phyloP scores from a whole-genome alignment of 2,113 vertebrate species.

The Rhinolophus sinicus region DNA sequence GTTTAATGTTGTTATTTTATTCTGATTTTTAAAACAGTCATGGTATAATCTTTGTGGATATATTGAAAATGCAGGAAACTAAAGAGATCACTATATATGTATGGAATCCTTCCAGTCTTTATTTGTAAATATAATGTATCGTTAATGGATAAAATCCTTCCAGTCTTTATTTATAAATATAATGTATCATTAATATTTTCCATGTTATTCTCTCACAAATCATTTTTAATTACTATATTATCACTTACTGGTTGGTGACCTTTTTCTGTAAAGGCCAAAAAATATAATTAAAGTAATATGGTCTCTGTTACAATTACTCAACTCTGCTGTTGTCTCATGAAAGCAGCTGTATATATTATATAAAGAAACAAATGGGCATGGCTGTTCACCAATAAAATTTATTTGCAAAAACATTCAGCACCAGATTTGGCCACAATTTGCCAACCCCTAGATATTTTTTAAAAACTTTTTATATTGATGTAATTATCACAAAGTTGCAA shows the following conservation, averaged over 20 bases:
- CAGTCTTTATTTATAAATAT: neutral
- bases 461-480: constrained; percentile 3
- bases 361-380: neutral
- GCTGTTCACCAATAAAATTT: neutral
- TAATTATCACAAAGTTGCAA: neutral
- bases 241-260: neutral
- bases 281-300: neutral
- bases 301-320: neutral
- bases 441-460: neutral
- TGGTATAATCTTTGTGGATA: constrained; percentile 19
- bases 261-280: neutral
- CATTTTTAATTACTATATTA: constrained; percentile 2
- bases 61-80: constrained; percentile 37
- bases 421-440: neutral
- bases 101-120: neutral
- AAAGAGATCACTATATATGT: neutral
- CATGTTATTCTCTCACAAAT: constrained; percentile 29
- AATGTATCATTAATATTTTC: constrained; percentile 4
- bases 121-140: neutral
- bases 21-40: constrained; percentile 27
- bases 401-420: neutral
- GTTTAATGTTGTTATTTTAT: constrained; percentile 7
- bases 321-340: neutral
- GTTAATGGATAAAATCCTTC: neutral
- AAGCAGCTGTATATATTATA: neutral